Base-by-base conservation (phyloP, 2,888 invertebrate genomes). In the Cepaea hortensis region DNA sequence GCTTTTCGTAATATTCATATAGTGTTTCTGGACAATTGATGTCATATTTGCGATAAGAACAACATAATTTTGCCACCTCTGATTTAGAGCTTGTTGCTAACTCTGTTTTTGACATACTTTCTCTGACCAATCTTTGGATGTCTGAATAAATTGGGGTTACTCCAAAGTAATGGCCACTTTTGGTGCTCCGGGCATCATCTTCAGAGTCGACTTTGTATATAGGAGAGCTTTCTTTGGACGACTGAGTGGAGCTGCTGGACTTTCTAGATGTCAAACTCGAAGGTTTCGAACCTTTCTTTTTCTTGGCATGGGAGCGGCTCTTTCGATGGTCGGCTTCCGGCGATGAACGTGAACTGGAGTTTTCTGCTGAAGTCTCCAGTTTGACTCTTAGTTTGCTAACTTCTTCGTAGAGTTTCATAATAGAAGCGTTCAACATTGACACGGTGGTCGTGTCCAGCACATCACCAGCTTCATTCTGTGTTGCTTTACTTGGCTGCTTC, bases 361-460 rank as follows among this genome's bases (percentile, higher is more conserved):
- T 76, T 0, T 84, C 84, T 15, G 61, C 11, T 18, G 75, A 76
- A 5, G 76, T 5, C n/a, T 84, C 76, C n/a, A 84, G 61, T 61
- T 84, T 55, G 11, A 48, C 11, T 20, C 76, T 35, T 15, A 84
- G 76, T 75, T 76, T 84, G 48, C 46, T 75, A 0, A 84, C 76
- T 76, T 84, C 84, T 11, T 84, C 76, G 48, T 84, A 84, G 35
- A 84, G 65, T 20, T 65, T 84, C 76, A 76, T 62, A 23, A 84
- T 84, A 11, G 84, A 75, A 3, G 18, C 20, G 15, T 84, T 84
- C 11, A 84, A 48, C 65, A 76, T 46, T 20, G 62, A 7, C 7
- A 65, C 50, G 23, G n/a, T 76, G 0, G 46, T 11, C 13, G n/a
- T 23, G 13, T 48, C 48, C 3, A 50, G 3, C 0, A 23, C 6